Conservation (phyloP, 2,113 vertebrate genomes). For the Emydura subglobosa region DNA sequence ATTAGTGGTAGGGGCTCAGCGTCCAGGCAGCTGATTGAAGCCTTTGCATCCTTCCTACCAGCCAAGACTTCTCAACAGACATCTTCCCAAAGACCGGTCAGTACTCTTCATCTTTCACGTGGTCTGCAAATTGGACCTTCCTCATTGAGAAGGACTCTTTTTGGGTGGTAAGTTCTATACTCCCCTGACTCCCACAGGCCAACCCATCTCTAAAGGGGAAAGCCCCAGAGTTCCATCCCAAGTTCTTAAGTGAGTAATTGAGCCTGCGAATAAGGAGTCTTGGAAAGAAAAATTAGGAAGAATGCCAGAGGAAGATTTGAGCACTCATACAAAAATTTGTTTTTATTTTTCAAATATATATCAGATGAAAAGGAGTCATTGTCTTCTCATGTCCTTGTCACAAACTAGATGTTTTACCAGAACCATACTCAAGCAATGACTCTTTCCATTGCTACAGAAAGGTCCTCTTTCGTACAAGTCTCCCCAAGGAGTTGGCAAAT, state of each 20-base stretch:
- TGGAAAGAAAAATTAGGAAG: not conserved
- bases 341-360: not conserved
- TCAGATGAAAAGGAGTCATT: not conserved
- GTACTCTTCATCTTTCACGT: not conserved
- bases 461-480: too few species aligned
- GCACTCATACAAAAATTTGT: not conserved
- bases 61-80: rapidly evolving
- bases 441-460: too few species aligned
- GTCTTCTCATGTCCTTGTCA: too few species aligned
- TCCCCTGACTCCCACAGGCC: too few species aligned
- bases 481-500: too few species aligned
- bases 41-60: not conserved
- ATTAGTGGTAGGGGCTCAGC: not conserved
- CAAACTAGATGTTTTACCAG: too few species aligned
- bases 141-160: too few species aligned
- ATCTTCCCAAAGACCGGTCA: not conserved
- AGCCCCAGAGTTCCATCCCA: too few species aligned
- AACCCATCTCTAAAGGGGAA: not conserved
- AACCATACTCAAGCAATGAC: too few species aligned
- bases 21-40: not conserved
- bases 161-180: too few species aligned
- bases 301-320: not conserved
- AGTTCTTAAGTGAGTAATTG: not conserved
- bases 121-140: not conserved
- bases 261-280: not conserved